A percentile compares a stretch with the other conserved stretches of the same genome.
phyloP scores from a whole-genome alignment of 2,888 invertebrate genomes.

The Augochlorella aurata region DNA sequence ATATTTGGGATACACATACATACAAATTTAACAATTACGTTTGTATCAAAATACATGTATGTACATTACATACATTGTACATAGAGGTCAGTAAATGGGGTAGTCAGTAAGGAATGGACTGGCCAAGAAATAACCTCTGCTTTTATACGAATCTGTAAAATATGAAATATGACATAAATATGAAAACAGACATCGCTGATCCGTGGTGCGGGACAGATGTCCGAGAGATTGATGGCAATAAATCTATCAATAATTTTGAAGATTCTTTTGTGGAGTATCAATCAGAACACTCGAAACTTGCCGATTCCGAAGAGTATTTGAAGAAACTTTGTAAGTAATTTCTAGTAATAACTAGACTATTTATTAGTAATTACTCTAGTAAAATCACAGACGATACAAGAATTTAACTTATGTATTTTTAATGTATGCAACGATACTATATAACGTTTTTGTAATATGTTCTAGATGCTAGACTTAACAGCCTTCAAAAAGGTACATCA shows the following conservation, averaged over 20 bases:
- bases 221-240: neutral
- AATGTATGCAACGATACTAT: neutral
- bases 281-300: constrained; percentile 77
- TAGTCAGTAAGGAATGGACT: too few relatives aligned
- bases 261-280: constrained; percentile 72
- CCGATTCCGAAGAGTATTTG: constrained; percentile 87
- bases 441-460: neutral
- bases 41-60: too few relatives aligned
- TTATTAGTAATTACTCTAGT: too few relatives aligned
- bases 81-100: too few relatives aligned
- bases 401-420: neutral
- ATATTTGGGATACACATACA: too few relatives aligned
- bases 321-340: constrained; percentile 85
- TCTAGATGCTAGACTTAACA: constrained; percentile 73
- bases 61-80: too few relatives aligned
- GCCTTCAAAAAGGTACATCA: constrained; percentile 76
- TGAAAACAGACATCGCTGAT: constrained; percentile 74
- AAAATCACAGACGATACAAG: too few relatives aligned
- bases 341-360: too few relatives aligned
- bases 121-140: too few relatives aligned
- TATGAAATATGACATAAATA: constrained; percentile 51
- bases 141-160: too few relatives aligned
- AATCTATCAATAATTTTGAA: constrained; percentile 66
- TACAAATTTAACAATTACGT: too few relatives aligned
- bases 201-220: constrained; percentile 69